Evolutionary conservation across 2,888 invertebrate species (phyloP).

Genomic region (Morinoia aosen): DNA sequence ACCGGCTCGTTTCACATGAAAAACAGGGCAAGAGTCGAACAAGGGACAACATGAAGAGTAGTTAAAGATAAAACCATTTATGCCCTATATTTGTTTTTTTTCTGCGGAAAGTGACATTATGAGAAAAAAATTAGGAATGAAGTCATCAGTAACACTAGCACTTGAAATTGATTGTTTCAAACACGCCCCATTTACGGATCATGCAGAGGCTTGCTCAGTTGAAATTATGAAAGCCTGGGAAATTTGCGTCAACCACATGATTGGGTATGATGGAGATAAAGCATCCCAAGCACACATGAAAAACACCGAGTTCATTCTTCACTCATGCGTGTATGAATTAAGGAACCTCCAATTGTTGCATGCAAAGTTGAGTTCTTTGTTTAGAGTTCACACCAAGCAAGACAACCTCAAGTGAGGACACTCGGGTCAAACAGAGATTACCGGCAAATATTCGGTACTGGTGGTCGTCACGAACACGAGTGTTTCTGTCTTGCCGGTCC

Average conservation of each 20-base stretch:
- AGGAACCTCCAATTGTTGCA: background rate
- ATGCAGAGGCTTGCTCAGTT: background rate
- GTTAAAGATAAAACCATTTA: no score
- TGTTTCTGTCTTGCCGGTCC: background rate
- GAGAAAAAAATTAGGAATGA: no score
- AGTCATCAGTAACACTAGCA: no score
- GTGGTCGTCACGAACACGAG: background rate
- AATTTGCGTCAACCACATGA: no score
- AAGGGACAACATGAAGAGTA: no score
- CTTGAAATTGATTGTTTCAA: no score
- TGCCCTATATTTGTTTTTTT: no score
- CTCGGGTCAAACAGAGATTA: background rate
- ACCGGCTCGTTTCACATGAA: no score
- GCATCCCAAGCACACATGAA: background rate
- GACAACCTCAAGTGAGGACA: background rate
- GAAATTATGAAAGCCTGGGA: background rate
- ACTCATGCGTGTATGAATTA: background rate
- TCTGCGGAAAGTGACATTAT: no score
- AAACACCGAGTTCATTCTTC: background rate
- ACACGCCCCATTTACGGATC: background rate
- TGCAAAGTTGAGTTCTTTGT: background rate
- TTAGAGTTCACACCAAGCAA: background rate
- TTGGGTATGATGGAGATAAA: no score
- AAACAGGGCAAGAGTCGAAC: no score
- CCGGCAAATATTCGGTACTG: background rate